Evolutionary conservation across 2,888 invertebrate genomes (phyloP), one percentile per base, ranked within the genome.

Genomic region (Acanthosepion esculentum): DNA sequence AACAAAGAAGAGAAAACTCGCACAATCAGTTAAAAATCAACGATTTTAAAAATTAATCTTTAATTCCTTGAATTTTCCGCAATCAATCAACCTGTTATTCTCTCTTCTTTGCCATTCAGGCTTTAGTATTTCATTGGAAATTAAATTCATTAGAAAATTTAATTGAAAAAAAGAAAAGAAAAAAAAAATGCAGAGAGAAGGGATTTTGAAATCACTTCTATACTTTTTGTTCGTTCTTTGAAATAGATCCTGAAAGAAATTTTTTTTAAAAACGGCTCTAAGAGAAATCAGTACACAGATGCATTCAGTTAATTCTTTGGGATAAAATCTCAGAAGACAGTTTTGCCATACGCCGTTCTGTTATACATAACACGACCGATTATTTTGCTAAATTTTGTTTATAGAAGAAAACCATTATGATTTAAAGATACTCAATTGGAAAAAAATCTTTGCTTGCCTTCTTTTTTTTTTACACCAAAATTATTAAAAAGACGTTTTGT

Each of bases 81-180:
- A 78, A 78, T 78, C 78, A 78, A 78, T 78, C 78, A 78, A 78
- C 4, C 78, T 33, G n/a, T 78, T 78, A 5, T 78, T n/a, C 33
- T 78, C n/a, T 78, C 78, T n/a, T n/a, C n/a, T 78, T 78, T 78
- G 78, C 12, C 78, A 78, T 78, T 33, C 78, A 78, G n/a, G 78
- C 78, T 78, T 78, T 78, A n/a, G 78, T 33, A n/a, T 78, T 78
- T 78, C 18, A 78, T 78, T 78, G 33, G 78, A 78, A 78, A 78
- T 78, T 78, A 78, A 78, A 78, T 78, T 78, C 78, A 78, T 78
- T 78, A 78, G 78, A 78, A 78, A 78, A 78, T 78, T 78, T n/a
- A n/a, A 78, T n/a, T n/a, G 78, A 78, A 78, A 78, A 78, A 78
- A 78, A 3, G 10, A 33, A 78, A 78, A 78, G n/a, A 78, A 3